Evolutionary conservation across 2,888 invertebrate genomes (phyloP).

Genomic region (Chrysodeixis includens): DNA sequence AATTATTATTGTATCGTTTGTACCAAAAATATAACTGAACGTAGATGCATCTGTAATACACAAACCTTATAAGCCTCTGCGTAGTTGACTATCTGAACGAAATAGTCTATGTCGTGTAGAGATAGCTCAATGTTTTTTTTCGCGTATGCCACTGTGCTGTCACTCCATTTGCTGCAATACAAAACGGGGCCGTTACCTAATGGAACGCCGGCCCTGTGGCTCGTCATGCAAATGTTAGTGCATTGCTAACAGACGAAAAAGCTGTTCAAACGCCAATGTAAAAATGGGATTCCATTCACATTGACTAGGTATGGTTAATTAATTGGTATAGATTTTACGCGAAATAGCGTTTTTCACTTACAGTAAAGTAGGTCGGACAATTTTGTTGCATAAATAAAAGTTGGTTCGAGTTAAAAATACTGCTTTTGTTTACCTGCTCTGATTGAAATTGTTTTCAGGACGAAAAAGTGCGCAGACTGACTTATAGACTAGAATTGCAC

Average conservation of each 20-base stretch:
- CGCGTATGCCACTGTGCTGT: conserved; percentile 59
- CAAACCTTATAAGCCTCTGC: conserved; percentile 77
- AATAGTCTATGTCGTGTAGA: conserved; percentile 80
- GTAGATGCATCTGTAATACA: no score
- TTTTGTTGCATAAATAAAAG: conserved; percentile 1
- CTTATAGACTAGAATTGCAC: no score
- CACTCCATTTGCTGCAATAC: conserved; percentile 72
- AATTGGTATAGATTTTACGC: neutral
- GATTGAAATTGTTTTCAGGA: neutral
- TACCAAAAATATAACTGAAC: no score
- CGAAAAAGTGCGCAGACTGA: no score
- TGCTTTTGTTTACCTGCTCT: neutral
- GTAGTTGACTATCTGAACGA: conserved; percentile 76
- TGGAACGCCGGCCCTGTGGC: conserved; percentile 40
- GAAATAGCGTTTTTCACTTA: neutral
- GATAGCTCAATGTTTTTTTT: conserved; percentile 80
- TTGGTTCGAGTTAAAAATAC: neutral
- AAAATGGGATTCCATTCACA: conserved; percentile 25
- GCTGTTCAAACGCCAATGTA: conserved; percentile 24
- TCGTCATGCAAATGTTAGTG: conserved; percentile 50
- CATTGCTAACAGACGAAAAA: conserved; percentile 47
- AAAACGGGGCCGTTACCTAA: conserved; percentile 44
- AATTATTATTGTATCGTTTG: no score
- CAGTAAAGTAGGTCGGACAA: neutral
- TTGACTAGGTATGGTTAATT: conserved; percentile 9